Evolutionary conservation across 2,113 vertebrate species (phyloP).

Genomic region (Zingel zingel): DNA sequence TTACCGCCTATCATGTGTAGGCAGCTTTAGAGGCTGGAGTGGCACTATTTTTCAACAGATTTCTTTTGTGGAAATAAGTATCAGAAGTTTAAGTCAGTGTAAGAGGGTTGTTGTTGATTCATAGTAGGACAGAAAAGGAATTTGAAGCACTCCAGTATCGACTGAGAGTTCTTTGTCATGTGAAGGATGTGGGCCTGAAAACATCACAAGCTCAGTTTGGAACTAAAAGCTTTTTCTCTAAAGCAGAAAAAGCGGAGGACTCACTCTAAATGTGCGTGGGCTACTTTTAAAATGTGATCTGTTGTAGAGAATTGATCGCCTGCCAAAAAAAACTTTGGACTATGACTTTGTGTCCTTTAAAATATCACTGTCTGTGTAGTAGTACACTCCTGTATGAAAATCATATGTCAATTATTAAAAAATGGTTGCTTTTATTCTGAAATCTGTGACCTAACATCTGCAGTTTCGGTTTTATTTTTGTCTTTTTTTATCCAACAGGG

Average conservation of each 20-base stretch:
- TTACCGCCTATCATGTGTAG: too few species aligned
- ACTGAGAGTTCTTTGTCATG: slow-evolving; percentile 40
- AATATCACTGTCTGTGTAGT: neutral
- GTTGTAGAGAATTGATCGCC: neutral
- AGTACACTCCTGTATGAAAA: neutral
- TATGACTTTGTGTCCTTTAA: neutral
- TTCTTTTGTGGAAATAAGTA: neutral
- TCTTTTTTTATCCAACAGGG: neutral
- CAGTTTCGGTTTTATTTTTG: neutral
- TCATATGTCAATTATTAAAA: neutral
- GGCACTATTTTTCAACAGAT: neutral
- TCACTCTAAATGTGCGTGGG: slow-evolving; percentile 60
- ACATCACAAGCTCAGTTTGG: slow-evolving; percentile 27
- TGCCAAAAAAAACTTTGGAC: neutral
- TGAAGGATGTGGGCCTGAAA: slow-evolving; percentile 43
- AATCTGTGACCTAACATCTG: neutral
- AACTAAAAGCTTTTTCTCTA: slow-evolving; percentile 39
- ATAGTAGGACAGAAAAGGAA: slow-evolving; percentile 15
- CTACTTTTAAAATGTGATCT: slow-evolving; percentile 1
- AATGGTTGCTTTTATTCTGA: neutral
- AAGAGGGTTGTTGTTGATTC: neutral
- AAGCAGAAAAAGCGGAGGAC: slow-evolving; percentile 40
- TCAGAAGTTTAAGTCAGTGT: neutral
- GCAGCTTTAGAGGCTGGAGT: neutral
- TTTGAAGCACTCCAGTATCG: slow-evolving; percentile 9